A percentile compares a stretch with the other conserved stretches of the same genome.
phyloP scores from a whole-genome alignment of 1,140 invertebrate genomes.

The Drosophila ironensis region DNA sequence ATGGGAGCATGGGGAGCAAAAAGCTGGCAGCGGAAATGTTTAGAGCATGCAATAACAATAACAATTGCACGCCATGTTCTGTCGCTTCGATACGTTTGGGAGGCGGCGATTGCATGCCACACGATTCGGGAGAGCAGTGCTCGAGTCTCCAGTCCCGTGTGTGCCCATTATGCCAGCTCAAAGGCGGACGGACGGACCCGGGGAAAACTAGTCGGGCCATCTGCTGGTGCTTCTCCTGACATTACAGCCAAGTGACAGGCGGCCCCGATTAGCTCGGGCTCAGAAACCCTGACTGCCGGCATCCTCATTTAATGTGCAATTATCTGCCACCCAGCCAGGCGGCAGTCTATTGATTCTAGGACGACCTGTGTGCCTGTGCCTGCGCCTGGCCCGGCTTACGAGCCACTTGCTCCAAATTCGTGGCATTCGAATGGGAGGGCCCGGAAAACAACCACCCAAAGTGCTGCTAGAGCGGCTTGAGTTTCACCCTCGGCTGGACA shows the following conservation, averaged over 20 bases:
- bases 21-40: conserved; percentile 53
- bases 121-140: conserved; percentile 35
- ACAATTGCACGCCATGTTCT: conserved; percentile 41
- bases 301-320: conserved; percentile 50
- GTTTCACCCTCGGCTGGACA: conserved; percentile 52
- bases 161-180: conserved; percentile 70
- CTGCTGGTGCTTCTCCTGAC: conserved; percentile 13
- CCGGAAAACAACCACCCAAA: conserved; percentile 10
- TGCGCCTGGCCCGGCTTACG: conserved; percentile 17
- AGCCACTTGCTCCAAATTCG: conserved; percentile 52
- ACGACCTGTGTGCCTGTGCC: no score
- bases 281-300: neutral
- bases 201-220: conserved; percentile 32
- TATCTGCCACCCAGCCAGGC: conserved; percentile 30
- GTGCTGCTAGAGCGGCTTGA: neutral
- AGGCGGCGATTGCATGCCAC: conserved; percentile 11
- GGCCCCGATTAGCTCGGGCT: conserved; percentile 39
- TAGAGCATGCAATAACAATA: conserved; percentile 32
- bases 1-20: neutral
- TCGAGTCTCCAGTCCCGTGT: conserved; percentile 30
- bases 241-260: conserved; percentile 28
- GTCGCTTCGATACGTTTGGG: conserved; percentile 35
- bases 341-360: conserved; percentile 38
- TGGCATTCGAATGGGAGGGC: conserved; percentile 56
- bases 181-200: conserved; percentile 1